Base-by-base conservation (phyloP, 2,113 vertebrate genomes). In the Noctilio leporinus region DNA sequence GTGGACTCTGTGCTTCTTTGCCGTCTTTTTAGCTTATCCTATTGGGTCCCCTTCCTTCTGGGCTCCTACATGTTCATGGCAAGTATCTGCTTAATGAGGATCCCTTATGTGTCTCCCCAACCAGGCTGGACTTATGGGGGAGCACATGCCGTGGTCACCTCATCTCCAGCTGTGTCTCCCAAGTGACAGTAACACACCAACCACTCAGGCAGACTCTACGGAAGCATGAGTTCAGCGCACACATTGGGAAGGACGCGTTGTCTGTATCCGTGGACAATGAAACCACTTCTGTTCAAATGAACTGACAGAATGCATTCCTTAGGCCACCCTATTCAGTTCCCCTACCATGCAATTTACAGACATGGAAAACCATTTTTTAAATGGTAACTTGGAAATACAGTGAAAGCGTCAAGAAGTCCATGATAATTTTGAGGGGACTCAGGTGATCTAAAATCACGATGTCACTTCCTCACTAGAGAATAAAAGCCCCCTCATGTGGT, bases 121-220 rank as follows among this genome's bases (percentile, higher is more conserved):
- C 22, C 22, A 40, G 33, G 89, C 16, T 16, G 3, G 28, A 89
- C 83, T 5, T 3, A 26, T 5, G 3, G 38, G 28, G 55, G 2
- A 35, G 11, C 35, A 81, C n/a, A 67, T 24, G 47, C 19, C 16
- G n/a, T 10, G 73, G 24, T 4, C 8, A 0, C 30, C 51, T 59
- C 9, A 17, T 59, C 81, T 83, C n/a, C 62, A 64, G 4, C n/a
- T 26, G 19, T 12, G 28, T 38, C 4, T 10, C 33, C 33, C 33
- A 40, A 47, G 11, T 45, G 7, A 86, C 4, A 26, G 12, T 4
- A 55, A 22, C 4, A 47, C 1, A 26, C 5, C 16, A 53, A 30
- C 0, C 9, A 20, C 12, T 26, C 28, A 28, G 57, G 2, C 10
- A 17, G 1, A 45, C 1, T 17, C 2, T 30, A 10, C 49, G 38